Base-by-base conservation (phyloP, 2,888 invertebrate genomes). In the Hydriomena furcata region DNA sequence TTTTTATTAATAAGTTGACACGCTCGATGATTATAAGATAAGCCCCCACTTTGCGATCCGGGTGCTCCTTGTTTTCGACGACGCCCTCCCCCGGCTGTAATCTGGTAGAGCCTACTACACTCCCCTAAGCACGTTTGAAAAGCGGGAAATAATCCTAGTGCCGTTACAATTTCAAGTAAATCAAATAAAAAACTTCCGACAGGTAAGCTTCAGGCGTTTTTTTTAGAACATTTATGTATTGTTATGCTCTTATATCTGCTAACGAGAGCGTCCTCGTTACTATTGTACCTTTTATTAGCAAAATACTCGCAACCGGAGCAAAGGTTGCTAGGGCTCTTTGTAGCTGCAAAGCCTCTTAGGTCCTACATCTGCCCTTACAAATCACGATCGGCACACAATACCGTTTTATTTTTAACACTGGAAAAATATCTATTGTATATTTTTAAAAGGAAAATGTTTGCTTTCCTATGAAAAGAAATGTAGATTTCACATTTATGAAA, bases 1-100 rank as follows among this genome's bases (percentile, higher is more conserved):
- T 90, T 90, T 91, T 91, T 91, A 91, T 90, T 91, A 91, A 91
- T 91, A 90, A 91, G 79, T 87, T 88, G 90, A 89, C 90, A 85
- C 90, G 88, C 88, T 80, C 84, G 87, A 90, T 89, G 91, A 90
- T 91, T 90, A 91, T 86, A 82, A 87, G 90, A 91, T 91, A 88
- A 90, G 89, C 84, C 82, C 75, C 83, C 86, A 85, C 84, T 90
- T 90, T 88, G 85, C 89, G 90, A 90, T 88, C 89, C 82, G 75
- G 82, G 78, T 82, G 79, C 76, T 75, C 68, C 80, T 78, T 82
- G 85, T 89, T 87, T 82, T 76, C 80, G 73, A 64, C 79, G 76
- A 67, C 81, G 66, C 78, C 76, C 73, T 66, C 65, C 63, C 61
- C 58, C 55, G 61, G 56, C 65, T 70, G 79, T 85, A 85, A 87